Conservation (phyloP, 2,888 invertebrate genomes). For the Pogonocherus hispidulus region DNA sequence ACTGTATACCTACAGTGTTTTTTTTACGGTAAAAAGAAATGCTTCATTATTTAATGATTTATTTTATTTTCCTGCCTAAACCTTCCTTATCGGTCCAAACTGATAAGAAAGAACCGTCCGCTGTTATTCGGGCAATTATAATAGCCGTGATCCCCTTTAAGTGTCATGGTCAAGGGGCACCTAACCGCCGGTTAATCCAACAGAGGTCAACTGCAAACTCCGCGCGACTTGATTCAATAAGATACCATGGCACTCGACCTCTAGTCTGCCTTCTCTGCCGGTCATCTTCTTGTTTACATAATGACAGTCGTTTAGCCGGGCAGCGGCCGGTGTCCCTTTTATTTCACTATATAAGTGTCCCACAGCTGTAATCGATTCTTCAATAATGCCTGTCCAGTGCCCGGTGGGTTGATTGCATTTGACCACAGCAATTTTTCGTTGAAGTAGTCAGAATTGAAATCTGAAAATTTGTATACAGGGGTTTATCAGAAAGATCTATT, state of each 20-base stretch:
- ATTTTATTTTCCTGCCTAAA: too few relatives aligned
- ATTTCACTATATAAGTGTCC: slow-evolving; percentile 47
- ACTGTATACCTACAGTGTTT: too few relatives aligned
- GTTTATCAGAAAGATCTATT: too few relatives aligned
- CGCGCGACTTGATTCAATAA: slow-evolving; percentile 62
- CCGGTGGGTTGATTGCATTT: too few relatives aligned
- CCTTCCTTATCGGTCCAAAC: too few relatives aligned
- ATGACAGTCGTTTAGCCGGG: slow-evolving; percentile 66
- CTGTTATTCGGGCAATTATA: neutral
- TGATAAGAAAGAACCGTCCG: too few relatives aligned
- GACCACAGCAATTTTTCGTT: too few relatives aligned
- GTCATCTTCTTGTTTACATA: slow-evolving; percentile 67
- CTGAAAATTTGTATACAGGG: too few relatives aligned
- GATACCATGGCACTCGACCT: slow-evolving; percentile 54
- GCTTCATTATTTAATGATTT: too few relatives aligned
- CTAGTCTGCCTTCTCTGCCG: slow-evolving; percentile 53
- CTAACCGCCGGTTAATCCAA: slow-evolving; percentile 11
- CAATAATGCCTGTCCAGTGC: slow-evolving; percentile 62
- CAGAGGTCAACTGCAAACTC: slow-evolving; percentile 36
- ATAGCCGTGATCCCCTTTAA: neutral
- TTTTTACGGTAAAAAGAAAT: too few relatives aligned
- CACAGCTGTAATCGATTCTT: slow-evolving; percentile 37
- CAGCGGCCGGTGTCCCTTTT: slow-evolving; percentile 61
- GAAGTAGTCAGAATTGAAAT: too few relatives aligned
- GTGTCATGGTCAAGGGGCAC: neutral